A percentile compares a stretch with the other conserved stretches of the same genome.
Conservation (phyloP, 2,888 invertebrate species). For the Brachyopa scutellaris region DNA sequence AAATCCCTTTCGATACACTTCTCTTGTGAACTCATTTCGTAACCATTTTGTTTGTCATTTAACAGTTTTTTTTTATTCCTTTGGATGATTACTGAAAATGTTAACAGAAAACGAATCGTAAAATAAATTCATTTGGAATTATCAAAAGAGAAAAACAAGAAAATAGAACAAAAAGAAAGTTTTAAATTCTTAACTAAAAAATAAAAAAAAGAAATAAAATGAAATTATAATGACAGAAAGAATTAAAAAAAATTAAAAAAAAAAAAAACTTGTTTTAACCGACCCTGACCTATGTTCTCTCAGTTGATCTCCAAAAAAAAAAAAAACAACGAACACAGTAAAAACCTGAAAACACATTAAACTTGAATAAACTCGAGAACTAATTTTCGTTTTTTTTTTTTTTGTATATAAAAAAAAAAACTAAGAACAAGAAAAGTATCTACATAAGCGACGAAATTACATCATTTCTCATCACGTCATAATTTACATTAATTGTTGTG, state of each 20-base stretch:
- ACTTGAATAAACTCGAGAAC: conserved; percentile 23
- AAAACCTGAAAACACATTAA: conserved; percentile 53
- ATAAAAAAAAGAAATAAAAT: too few species aligned
- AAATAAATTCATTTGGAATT: not conserved
- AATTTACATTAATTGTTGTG: not conserved
- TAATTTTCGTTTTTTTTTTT: not conserved
- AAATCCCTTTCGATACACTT: conserved; percentile 5
- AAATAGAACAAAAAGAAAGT: conserved; percentile 5
- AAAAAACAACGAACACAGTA: not conserved
- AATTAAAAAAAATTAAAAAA: not conserved
- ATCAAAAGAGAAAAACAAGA: not conserved
- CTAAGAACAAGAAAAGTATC: not conserved
- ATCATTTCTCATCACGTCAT: conserved; percentile 42
- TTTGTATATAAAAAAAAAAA: too few species aligned
- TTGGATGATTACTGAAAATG: not conserved
- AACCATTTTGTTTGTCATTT: not conserved
- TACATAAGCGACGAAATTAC: conserved; percentile 14
- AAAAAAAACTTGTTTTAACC: conserved; percentile 8
- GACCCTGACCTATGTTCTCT: conserved; percentile 11
- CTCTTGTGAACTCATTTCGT: not conserved
- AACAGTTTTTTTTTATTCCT: too few species aligned
- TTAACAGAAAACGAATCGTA: not conserved
- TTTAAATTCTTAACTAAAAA: not conserved
- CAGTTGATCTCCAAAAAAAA: not conserved
- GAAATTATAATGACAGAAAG: not conserved